A percentile compares a stretch with the other conserved stretches of the same genome.
phyloP scores from a whole-genome alignment of 2,888 invertebrate species.

The Thymelicus acteon region DNA sequence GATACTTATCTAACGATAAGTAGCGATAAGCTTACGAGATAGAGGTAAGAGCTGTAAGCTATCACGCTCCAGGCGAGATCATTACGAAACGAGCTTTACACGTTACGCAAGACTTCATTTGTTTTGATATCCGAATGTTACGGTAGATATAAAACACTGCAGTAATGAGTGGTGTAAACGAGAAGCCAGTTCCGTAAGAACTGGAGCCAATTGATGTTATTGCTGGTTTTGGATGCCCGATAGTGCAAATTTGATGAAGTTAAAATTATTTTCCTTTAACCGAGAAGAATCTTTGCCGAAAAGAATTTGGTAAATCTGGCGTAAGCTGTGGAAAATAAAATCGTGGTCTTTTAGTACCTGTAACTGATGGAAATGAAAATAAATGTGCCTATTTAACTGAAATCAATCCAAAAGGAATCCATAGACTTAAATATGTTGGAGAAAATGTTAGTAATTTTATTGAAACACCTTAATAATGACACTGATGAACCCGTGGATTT shows the following conservation, averaged over 20 bases:
- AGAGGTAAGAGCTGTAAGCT: not conserved
- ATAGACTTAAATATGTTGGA: too few relatives aligned
- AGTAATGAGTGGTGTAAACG: not conserved
- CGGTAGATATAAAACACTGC: not conserved
- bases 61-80: not conserved
- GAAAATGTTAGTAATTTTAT: not conserved
- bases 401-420: too few relatives aligned
- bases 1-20: not conserved
- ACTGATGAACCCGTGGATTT: conserved; percentile 1
- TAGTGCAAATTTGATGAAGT: not conserved
- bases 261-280: not conserved
- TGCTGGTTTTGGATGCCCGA: not conserved
- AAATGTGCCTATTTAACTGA: too few relatives aligned
- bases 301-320: not conserved
- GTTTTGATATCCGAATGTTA: not conserved
- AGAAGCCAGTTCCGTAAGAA: not conserved
- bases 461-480: not conserved
- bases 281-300: too few relatives aligned
- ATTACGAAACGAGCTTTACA: conserved; percentile 1
- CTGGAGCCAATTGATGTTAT: not conserved
- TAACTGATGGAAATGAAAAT: too few relatives aligned
- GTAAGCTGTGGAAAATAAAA: too few relatives aligned
- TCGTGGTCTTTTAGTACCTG: too few relatives aligned
- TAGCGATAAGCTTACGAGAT: not conserved
- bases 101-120: not conserved